A percentile compares a stretch with the other conserved stretches of the same genome.
These are phyloP conservation scores for Exocentrus adspersus DNA, from an alignment of 2,888 invertebrate species.

Conservation along the genomic window DNA sequence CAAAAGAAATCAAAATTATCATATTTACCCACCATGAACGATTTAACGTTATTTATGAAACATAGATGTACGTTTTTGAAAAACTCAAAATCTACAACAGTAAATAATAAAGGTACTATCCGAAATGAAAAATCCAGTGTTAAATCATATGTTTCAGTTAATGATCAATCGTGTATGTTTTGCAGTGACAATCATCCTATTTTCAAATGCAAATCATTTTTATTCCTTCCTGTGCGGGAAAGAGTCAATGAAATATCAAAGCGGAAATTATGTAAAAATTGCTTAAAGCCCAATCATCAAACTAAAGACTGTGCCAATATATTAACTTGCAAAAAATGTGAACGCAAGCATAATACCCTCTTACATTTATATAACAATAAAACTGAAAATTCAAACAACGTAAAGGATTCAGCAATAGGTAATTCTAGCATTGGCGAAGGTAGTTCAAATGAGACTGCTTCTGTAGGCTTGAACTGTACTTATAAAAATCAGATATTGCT, in stretches of 20 bases:
- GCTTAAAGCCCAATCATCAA: conserved; percentile 11
- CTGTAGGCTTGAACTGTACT: conserved; percentile 3
- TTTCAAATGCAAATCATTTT: conserved; percentile 10
- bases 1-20: not conserved
- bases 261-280: conserved; percentile 11
- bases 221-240: not conserved
- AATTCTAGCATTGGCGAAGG: not conserved
- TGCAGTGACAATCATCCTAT: conserved; percentile 2
- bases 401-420: not conserved
- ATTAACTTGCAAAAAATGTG: conserved; percentile 4
- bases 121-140: conserved; percentile 1
- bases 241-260: conserved; percentile 5
- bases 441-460: not conserved
- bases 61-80: conserved; percentile 4
- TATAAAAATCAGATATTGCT: conserved; percentile 3
- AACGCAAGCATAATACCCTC: conserved; percentile 6
- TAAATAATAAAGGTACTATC: not conserved
- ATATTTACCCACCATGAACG: not conserved
- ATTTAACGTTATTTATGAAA: conserved; percentile 10
- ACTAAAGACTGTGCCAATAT: conserved; percentile 1
- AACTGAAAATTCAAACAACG: not conserved
- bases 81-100: too few species aligned
- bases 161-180: conserved; percentile 1
- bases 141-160: not conserved
- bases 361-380: conserved; percentile 3